Evolutionary conservation across 2,888 invertebrate genomes (phyloP), one percentile per base, ranked within the genome.

Genomic region (Drosophila leonis): DNA sequence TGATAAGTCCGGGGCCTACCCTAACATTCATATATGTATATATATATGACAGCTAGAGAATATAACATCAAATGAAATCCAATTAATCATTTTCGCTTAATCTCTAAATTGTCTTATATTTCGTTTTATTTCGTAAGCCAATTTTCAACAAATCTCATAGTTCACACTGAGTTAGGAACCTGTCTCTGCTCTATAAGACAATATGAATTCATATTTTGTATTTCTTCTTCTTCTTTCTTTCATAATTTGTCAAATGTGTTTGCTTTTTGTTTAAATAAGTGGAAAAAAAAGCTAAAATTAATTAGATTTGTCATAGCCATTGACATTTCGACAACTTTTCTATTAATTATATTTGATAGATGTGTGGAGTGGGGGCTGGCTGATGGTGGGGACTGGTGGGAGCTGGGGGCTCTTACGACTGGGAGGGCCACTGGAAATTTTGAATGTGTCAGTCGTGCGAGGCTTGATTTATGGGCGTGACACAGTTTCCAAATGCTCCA

Each of bases 251-350:
- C 87, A 78, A 73, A 57, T 29, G 20, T 27, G 33, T 37, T 44
- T 54, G 64, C 75, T 41, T 39, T 61, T 57, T 57, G 49, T 49
- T 49, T 13, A 54, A 54, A 54, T 39, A 54, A 54, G 33, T 52
- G 35, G 62, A 65, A 55, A 61, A n/a, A 60, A 57, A 69, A 56
- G 61, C 72, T 64, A 46, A 80, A 88, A 86, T 86, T 90, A 86
- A 86, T 86, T 90, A 90, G 75, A 82, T 90, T 88, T 85, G 88
- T 86, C 90, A 88, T 70, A 67, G 56, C 63, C 90, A 90, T 88
- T 86, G 86, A 88, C 86, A 90, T 90, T 81, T 86, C 90, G 88
- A 86, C 86, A 86, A 86, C 73, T 88, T 84, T 84, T 84, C 84
- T 84, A 84, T 84, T 84, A 86, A 84, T 84, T 84, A 88, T 84